phyloP scores from a whole-genome alignment of 1,140 invertebrate species.

The Solen grandis region DNA sequence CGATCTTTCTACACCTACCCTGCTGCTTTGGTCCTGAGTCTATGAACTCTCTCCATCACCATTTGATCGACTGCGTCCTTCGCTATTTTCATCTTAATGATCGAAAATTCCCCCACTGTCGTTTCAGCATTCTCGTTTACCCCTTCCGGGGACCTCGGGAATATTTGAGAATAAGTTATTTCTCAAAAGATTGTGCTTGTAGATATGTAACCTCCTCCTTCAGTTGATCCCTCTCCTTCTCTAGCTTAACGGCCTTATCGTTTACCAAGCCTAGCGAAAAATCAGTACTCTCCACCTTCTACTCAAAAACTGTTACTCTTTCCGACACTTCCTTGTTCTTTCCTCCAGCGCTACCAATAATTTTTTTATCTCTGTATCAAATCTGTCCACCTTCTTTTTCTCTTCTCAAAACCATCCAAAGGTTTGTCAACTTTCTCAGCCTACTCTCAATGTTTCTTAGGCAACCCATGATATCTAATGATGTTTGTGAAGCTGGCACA shows the following conservation, averaged over 20 bases:
- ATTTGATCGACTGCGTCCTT: neutral
- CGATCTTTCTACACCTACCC: neutral
- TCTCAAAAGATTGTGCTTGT: slow-evolving; percentile 17
- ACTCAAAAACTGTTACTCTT: neutral
- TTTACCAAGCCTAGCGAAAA: neutral
- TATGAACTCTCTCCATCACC: slow-evolving; percentile 21
- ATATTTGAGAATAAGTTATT: slow-evolving; percentile 32
- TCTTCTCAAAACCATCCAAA: neutral
- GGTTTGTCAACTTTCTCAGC: neutral
- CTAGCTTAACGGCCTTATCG: neutral
- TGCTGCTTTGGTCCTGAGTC: slow-evolving; percentile 1
- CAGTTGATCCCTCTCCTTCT: neutral
- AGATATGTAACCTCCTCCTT: slow-evolving; percentile 1
- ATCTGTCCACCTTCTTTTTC: neutral
- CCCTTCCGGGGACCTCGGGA: neutral
- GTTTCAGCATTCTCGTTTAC: neutral
- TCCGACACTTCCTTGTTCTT: neutral
- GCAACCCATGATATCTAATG: neutral
- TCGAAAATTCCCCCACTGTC: slow-evolving; percentile 13
- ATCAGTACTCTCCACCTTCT: neutral
- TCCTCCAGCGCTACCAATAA: neutral
- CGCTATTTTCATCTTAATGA: slow-evolving; percentile 21
- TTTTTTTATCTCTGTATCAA: neutral
- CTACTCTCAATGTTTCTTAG: neutral
- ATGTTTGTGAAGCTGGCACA: too few relatives aligned